phyloP scores from a whole-genome alignment of 2,797 vertebrate species.

The Lagocephalus sceleratus region DNA sequence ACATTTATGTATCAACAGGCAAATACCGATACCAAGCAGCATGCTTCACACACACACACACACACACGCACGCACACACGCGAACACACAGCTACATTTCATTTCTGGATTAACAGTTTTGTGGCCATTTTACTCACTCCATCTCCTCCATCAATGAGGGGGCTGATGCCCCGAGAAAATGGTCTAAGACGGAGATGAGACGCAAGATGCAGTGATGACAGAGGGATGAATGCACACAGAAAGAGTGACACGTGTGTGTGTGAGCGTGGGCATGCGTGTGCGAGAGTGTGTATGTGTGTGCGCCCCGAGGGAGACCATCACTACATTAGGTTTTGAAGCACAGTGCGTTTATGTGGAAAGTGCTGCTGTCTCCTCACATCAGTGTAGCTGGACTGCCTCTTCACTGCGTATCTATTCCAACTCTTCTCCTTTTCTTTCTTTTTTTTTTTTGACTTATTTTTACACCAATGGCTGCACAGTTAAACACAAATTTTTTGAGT shows the following conservation, averaged over 20 bases:
- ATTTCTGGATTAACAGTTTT: constrained; percentile 4
- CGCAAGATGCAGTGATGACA: constrained; percentile 34
- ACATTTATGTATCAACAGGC: neutral
- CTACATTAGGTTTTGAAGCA: constrained; percentile 44
- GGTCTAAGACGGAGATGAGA: constrained; percentile 25
- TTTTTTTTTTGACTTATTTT: neutral
- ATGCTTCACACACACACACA: constrained; percentile 4
- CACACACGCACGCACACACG: neutral
- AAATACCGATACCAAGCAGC: constrained; percentile 5
- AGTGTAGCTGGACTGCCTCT: constrained; percentile 38
- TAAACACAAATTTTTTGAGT: constrained; percentile 14
- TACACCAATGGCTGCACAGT: neutral
- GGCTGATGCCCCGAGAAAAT: constrained; percentile 7
- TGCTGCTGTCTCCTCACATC: constrained; percentile 58
- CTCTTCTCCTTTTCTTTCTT: neutral
- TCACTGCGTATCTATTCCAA: constrained; percentile 9
- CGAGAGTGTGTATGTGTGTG: constrained; percentile 11
- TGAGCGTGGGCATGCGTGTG: constrained; percentile 1
- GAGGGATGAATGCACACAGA: constrained; percentile 6
- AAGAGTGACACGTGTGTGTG: constrained; percentile 22
- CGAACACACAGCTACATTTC: neutral
- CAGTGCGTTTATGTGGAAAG: constrained; percentile 63
- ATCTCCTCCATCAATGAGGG: neutral
- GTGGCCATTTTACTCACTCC: neutral
- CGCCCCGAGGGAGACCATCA: constrained; percentile 52